Percentiles rank a stretch among this genome's conserved stretches.
Conservation (phyloP, 2,113 vertebrate species). For the Xiphophorus maculatus region DNA sequence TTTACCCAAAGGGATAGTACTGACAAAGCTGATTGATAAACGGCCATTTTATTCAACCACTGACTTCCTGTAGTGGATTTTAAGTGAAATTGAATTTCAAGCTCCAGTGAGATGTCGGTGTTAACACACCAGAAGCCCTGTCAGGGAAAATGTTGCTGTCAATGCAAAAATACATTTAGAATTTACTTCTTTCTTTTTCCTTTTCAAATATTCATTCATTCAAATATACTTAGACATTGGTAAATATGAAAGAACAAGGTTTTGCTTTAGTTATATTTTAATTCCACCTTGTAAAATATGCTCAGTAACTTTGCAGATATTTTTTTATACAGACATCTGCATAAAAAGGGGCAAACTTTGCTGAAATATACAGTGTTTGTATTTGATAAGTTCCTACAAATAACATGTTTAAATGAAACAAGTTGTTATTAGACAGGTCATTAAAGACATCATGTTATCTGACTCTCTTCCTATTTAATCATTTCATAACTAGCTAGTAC, state of each 20-base stretch:
- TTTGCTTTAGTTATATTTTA: background rate
- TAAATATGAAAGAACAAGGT: slow-evolving; percentile 13
- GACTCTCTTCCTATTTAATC: too few species aligned
- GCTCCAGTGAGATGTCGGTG: slow-evolving; percentile 69
- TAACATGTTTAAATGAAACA: background rate
- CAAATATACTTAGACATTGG: slow-evolving; percentile 35
- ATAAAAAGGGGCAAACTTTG: background rate
- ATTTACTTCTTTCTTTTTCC: slow-evolving; percentile 38
- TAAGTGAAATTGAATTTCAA: slow-evolving; percentile 74
- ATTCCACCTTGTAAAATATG: background rate
- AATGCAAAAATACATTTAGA: slow-evolving; percentile 58
- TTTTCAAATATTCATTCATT: slow-evolving; percentile 61
- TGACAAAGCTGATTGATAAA: slow-evolving; percentile 74
- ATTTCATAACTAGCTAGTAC: too few species aligned
- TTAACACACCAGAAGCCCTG: slow-evolving; percentile 58
- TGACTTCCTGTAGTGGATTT: slow-evolving; percentile 67
- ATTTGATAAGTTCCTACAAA: background rate
- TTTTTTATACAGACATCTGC: background rate
- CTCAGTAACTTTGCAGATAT: background rate
- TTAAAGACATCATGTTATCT: too few species aligned
- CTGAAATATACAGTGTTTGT: too few species aligned
- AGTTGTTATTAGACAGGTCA: too few species aligned
- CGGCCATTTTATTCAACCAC: slow-evolving; percentile 64
- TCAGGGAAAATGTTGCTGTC: slow-evolving; percentile 68
- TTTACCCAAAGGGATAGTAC: slow-evolving; percentile 51